Evolutionary conservation across 2,888 invertebrate species (phyloP), one percentile per base, ranked within the genome.

Genomic region (Chymomyza fuscimana): DNA sequence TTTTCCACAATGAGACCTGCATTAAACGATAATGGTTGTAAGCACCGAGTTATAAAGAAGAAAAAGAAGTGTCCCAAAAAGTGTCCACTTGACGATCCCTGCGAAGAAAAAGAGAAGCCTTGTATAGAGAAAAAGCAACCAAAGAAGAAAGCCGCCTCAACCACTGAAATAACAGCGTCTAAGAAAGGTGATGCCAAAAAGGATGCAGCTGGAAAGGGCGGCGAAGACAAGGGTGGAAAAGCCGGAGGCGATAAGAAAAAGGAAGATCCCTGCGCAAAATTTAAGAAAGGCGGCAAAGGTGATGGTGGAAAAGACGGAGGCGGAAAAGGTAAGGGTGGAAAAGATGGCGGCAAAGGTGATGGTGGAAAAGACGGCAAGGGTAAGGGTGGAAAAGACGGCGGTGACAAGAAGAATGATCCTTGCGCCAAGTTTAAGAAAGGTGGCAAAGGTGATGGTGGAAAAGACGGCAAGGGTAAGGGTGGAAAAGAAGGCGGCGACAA

Each of bases 11-110:
- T 10, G 5, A 67, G 63, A 7, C 81, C 81, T 0, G 32, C 36
- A 3, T 36, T 74, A 5, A 75, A 74, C 12, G 84, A 85, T 32
- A 88, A 88, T 25, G 25, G 4, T 1, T 85, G 84, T 73, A 85
- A 85, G 52, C 4, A 80, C 54, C 87, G 82, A 0, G 52, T 85
- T 4, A 16, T 85, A 4, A 88, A 88, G 29, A 70, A 70, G 1
- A 85, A 87, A 6, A 84, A 84, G 46, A 85, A 85, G 46, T 85
- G 84, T 19, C 74, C 76, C 0, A 86, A 86, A 15, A 80, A 75
- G 6, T 85, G 84, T 54, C 79, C 80, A 0, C 59, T 72, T 6
- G 79, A 74, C 4, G 87, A 89, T 56, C 82, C 79, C 0, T 87
- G 85, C 66, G 80, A 86, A 15, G 71, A 82, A 50, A 59, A 52